phyloP scores from a whole-genome alignment of 2,113 vertebrate genomes.

The Prolemur simus region DNA sequence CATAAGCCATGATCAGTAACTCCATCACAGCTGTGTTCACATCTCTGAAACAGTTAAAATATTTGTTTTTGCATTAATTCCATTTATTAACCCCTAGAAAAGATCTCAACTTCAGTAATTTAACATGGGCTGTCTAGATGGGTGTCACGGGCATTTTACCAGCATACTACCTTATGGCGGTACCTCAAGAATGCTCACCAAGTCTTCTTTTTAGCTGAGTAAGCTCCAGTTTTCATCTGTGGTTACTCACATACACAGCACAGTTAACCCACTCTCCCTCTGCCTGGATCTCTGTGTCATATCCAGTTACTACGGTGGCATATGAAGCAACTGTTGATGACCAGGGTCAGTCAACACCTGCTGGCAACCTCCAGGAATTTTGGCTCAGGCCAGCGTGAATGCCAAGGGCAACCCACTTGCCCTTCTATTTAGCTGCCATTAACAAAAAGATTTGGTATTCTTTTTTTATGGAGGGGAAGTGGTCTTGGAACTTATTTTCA shows the following conservation, averaged over 20 bases:
- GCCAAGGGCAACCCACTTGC: background rate
- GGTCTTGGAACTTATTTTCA: background rate
- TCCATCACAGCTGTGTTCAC: conserved; percentile 99
- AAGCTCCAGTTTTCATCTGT: background rate
- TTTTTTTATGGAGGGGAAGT: background rate
- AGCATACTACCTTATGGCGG: fast-evolving
- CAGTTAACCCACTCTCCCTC: background rate
- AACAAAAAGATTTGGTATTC: background rate
- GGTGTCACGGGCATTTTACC: fast-evolving
- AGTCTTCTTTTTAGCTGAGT: background rate
- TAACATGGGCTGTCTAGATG: fast-evolving
- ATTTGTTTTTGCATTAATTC: background rate
- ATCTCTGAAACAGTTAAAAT: conserved; percentile 85
- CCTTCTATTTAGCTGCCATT: background rate
- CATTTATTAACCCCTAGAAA: background rate
- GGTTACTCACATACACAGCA: too few species aligned
- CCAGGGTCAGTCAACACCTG: background rate
- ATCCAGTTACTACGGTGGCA: background rate
- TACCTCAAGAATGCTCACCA: fast-evolving
- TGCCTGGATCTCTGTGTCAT: background rate
- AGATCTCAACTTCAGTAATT: background rate
- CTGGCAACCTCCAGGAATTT: background rate
- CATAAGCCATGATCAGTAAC: conserved; percentile 96
- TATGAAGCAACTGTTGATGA: background rate
- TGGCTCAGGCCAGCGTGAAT: background rate